Evolutionary conservation across 2,888 invertebrate species (phyloP).

Genomic region (Archaeoteleia sp.): DNA sequence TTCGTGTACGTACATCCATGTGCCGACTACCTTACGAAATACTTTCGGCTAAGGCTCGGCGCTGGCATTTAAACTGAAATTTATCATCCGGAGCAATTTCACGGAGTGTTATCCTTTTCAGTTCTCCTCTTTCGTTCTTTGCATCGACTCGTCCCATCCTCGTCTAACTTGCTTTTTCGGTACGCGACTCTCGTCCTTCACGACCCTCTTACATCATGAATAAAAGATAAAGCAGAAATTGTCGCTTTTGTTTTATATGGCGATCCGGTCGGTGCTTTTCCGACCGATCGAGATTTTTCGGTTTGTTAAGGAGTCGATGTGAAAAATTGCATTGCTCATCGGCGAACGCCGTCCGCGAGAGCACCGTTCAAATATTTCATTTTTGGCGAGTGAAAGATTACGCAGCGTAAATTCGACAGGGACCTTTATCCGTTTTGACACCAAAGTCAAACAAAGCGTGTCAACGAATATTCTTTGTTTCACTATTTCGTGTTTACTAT

Average conservation of each 20-base stretch:
- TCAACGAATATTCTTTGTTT: not conserved
- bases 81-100: slow-evolving; percentile 65
- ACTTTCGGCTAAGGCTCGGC: slow-evolving; percentile 19
- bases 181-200: slow-evolving; percentile 16
- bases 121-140: slow-evolving; percentile 47
- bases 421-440: slow-evolving; percentile 24
- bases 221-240: slow-evolving; percentile 52
- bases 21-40: slow-evolving; percentile 28
- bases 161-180: slow-evolving; percentile 18
- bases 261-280: slow-evolving; percentile 20
- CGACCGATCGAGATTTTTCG: slow-evolving; percentile 35
- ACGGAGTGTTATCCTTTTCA: slow-evolving; percentile 63
- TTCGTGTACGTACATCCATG: slow-evolving; percentile 21
- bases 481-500: no score
- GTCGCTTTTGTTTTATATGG: slow-evolving; percentile 49
- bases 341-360: slow-evolving; percentile 34
- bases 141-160: slow-evolving; percentile 30
- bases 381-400: slow-evolving; percentile 39
- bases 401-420: slow-evolving; percentile 30
- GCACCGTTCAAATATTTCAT: no score
- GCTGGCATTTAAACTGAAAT: slow-evolving; percentile 62
- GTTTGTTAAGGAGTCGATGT: slow-evolving; percentile 42
- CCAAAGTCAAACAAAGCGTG: slow-evolving; percentile 14
- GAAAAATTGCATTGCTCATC: slow-evolving; percentile 39
- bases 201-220: slow-evolving; percentile 48